Evolutionary conservation across 2,113 vertebrate species (phyloP), one percentile per base, ranked within the genome.

Genomic region (Lota lota): DNA sequence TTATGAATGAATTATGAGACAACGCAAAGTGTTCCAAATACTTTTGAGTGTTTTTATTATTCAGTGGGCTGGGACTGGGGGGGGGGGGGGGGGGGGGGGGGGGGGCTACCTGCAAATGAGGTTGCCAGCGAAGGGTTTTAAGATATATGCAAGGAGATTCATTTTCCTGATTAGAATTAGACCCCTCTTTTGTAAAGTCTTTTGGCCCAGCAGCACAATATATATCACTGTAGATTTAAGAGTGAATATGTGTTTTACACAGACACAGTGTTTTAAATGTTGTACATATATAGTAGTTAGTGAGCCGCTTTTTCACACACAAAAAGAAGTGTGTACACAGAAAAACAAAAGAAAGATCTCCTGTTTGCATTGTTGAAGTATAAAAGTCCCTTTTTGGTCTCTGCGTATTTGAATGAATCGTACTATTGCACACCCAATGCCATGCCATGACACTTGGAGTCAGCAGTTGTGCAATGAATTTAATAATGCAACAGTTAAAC

Each of bases 1-100:
- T 88, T 88, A 88, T 75, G 76, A 83, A 74, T 87, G 84, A 89
- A 76, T 88, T 87, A 85, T 88, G 80, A 72, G 54, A 79, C 78
- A 6, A 73, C 74, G 86, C 79, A 81, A 86, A 80, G 78, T 82
- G 73, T 75, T 75, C 71, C 74, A 73, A 58, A 54, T 72, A 67
- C 79, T 64, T 84, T 51, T n/a, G 40, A 15, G 40, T 36, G 20
- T 17, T 22, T 64, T 50, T 50, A 36, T 50, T 50, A 36, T 51
- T 64, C 20, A 51, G 21, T 16, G 19, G 47, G 63, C 19, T 12
- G 7, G 2, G 17, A 2, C 17, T 51, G 36, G 36, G 36, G 7
- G 36, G 11, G 6, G 36, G 7, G 36, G 11, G 36, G 36, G 36
- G 61, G 36, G 36, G 36, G 11, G 3, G 36, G 36, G 1, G 36